Evolutionary conservation across 2,797 vertebrate species (phyloP), one percentile per base, ranked within the genome.

Genomic region (Neomorphus geoffroyi): DNA sequence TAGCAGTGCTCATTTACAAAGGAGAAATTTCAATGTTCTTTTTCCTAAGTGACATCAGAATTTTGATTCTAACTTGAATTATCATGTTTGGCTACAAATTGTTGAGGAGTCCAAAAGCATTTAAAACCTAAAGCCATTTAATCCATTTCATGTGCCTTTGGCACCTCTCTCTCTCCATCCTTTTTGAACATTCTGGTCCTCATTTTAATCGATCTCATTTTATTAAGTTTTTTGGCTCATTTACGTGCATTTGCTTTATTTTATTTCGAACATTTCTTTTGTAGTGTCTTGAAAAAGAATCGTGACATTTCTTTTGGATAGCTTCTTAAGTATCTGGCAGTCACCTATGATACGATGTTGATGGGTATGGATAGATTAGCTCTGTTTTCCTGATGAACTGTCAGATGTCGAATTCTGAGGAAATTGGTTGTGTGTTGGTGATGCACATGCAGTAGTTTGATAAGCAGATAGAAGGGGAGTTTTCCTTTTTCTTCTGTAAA

Each of bases 211-310:
- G 97, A 89, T 94, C 93, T 94, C 95, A 95, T 96, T 97, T 96
- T 97, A 97, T 96, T 96, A 96, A 96, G 94, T 96, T 95, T 92
- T 94, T 96, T 96, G 96, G 93, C 96, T 96, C 96, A 97, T 96
- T 96, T 96, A 80, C 32, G 90, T 80, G 93, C 92, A 94, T 96
- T 96, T 96, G 94, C 86, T 93, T 95, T 96, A 79, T 90, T 95
- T 78, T 94, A 69, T 96, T 97, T 92, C 80, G 91, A 95, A 88
- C 96, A 92, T 92, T 97, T 89, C 95, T 88, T 90, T 96, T 96
- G 96, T 96, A 88, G 89, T 80, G 90, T 90, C 92, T 95, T 94
- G 92, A 93, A 96, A 93, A 94, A 92, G 88, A 95, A 93, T 94
- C 94, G 83, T 95, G 96, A 94, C 93, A 85, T 92, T 93, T 95